phyloP scores from a whole-genome alignment of 2,888 invertebrate species.

The Trichogramma dendrolimi region DNA sequence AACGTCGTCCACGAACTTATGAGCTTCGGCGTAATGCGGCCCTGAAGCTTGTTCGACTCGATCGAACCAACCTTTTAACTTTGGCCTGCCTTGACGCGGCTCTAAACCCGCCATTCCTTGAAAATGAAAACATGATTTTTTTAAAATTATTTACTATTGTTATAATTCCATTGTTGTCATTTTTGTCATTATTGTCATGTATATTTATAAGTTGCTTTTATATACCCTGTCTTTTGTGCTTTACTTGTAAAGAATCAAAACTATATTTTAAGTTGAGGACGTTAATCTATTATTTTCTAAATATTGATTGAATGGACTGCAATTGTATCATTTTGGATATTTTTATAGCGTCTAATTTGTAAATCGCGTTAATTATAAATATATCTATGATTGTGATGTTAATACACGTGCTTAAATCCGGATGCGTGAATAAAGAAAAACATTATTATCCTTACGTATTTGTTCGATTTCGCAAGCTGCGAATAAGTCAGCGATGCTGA shows the following conservation, averaged over 20 bases:
- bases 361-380: neutral
- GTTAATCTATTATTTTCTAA: neutral
- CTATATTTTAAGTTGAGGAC: neutral
- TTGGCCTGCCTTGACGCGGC: slow-evolving; percentile 58
- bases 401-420: neutral
- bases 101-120: slow-evolving; percentile 68
- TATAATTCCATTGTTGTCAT: no score
- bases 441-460: slow-evolving; percentile 58
- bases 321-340: neutral
- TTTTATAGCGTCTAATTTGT: neutral
- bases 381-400: neutral
- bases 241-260: neutral
- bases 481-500: slow-evolving; percentile 71
- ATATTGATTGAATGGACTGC: neutral
- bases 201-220: no score
- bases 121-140: no score
- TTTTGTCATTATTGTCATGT: no score
- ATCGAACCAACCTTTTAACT: slow-evolving; percentile 63
- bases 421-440: slow-evolving; percentile 10
- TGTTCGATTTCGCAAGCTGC: slow-evolving; percentile 77
- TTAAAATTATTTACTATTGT: no score
- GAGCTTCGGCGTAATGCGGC: slow-evolving; percentile 65
- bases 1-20: slow-evolving; percentile 57
- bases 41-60: slow-evolving; percentile 60
- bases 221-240: no score